Evolutionary conservation across 2,113 vertebrate genomes (phyloP), one percentile per base, ranked within the genome.

Genomic region (Poicephalus gulielmi): DNA sequence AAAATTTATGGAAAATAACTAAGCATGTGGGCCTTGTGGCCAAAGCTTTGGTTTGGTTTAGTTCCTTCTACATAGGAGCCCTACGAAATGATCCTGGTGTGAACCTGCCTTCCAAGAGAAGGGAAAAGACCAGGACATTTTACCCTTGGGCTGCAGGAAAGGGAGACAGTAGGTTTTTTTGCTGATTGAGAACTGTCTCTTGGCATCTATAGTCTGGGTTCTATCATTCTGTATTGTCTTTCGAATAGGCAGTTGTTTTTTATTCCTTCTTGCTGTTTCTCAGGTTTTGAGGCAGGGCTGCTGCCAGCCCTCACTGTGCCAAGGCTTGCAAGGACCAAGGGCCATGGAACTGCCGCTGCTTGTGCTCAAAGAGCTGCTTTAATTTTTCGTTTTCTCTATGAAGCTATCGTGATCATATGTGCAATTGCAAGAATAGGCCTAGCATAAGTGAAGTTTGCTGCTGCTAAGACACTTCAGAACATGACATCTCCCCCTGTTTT

Each of bases 31-130:
- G 7, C 62, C 41, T 52, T 74, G 17, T 44, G 33, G 57, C 19
- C 11, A 37, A 37, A 83, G 41, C 19, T 90, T 83, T 73, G 17
- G 3, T 33, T 90, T 9, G 1, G 15, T 79, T 91, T 35, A 41
- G 16, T 62, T 88, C 9, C 22, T 86, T 0, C 1, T 60, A 46
- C 10, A 10, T 2, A 80, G n/a, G 12, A 85, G 10, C 30, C 23
- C 41, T 27, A 20, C 1, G 1, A 49, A 78, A 44, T 3, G 1
- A 27, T 15, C 63, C 30, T 1, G 2, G 3, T 35, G 28, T 66
- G 33, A 91, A 47, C 15, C 24, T 62, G 33, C 27, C 47, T 85
- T 17, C 16, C 30, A 66, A 71, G 24, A 55, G 13, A 71, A 76
- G 10, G 30, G 39, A 63, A 11, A 75, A 14, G 13, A 22, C 13